These are phyloP conservation scores for Malurus cyaneus DNA, from an alignment of 2,113 vertebrate genomes.

Conservation along the genomic window DNA sequence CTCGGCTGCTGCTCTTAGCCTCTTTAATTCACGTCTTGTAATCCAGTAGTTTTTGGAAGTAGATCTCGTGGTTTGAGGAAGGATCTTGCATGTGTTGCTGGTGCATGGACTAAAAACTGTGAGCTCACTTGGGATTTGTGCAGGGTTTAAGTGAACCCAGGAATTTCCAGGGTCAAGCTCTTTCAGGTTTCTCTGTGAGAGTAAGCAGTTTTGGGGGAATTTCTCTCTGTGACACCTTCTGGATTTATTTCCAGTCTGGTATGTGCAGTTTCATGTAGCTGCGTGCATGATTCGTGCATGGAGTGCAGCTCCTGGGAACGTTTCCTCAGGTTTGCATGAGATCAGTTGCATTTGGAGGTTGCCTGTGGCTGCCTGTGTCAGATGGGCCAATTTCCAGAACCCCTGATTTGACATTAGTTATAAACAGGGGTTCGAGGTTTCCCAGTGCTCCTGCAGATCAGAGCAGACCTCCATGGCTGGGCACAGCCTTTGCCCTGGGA, in stretches of 20 bases:
- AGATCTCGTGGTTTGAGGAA: not conserved
- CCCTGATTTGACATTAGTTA: not conserved
- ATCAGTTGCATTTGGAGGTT: not conserved
- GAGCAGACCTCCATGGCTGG: not conserved
- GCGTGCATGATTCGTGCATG: accelerated
- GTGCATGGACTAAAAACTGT: accelerated
- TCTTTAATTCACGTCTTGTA: not conserved
- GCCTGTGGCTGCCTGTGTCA: not conserved
- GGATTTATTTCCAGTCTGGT: not conserved
- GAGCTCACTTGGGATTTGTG: not conserved
- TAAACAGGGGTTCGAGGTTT: not conserved
- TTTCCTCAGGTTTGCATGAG: not conserved
- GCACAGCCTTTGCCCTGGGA: not conserved
- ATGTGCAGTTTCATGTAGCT: not conserved
- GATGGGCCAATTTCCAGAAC: not conserved
- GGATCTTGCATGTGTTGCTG: not conserved
- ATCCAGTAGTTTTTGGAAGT: not conserved
- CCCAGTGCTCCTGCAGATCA: not conserved
- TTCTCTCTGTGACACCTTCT: not conserved
- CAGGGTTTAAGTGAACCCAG: not conserved
- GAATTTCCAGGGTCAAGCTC: not conserved
- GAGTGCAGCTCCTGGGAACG: not conserved
- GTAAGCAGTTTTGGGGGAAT: not conserved
- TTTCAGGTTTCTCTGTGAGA: not conserved
- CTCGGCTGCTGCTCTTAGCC: not conserved